Evolutionary conservation across 2,797 vertebrate species (phyloP), one percentile per base, ranked within the genome.

Genomic region (Gouania willdenowi): DNA sequence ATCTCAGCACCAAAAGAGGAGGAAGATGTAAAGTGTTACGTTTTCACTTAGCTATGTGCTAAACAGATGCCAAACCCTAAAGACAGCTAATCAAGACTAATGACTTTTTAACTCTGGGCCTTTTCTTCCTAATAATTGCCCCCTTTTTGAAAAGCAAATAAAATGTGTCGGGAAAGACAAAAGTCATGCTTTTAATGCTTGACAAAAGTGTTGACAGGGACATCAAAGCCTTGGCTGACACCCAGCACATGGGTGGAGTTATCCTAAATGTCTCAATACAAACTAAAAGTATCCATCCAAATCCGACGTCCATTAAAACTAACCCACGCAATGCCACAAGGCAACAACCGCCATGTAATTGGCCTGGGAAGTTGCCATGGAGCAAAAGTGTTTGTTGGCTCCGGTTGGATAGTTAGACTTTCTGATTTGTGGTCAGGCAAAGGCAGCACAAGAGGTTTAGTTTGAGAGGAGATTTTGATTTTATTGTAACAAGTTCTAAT

Each of bases 21-120:
- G n/a, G n/a, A n/a, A n/a, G n/a, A n/a, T n/a, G n/a, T n/a, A n/a
- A n/a, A n/a, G n/a, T n/a, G n/a, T n/a, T n/a, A n/a, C n/a, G n/a
- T n/a, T n/a, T n/a, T n/a, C n/a, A n/a, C n/a, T n/a, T n/a, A n/a
- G 25, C 12, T 2, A 12, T 40, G 22, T 2, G 12, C 28, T 22
- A 20, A 44, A 12, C 8, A 12, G 31, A 49, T 60, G 23, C n/a
- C 23, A 55, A 46, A 41, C 41, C 30, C 0, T 16, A 8, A 39
- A 49, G 42, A 52, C 47, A 48, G 31, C 33, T 73, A 79, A 83
- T 78, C 40, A 79, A 82, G 78, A 83, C 55, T 35, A 66, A 83
- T 79, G 66, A 24, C 58, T 67, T 49, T 81, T 75, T 78, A 79
- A 84, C 43, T 14, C 23, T 0, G 7, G 4, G 18, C 18, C 46